phyloP scores from a whole-genome alignment of 2,888 invertebrate genomes.

The Brenthis daphne region DNA sequence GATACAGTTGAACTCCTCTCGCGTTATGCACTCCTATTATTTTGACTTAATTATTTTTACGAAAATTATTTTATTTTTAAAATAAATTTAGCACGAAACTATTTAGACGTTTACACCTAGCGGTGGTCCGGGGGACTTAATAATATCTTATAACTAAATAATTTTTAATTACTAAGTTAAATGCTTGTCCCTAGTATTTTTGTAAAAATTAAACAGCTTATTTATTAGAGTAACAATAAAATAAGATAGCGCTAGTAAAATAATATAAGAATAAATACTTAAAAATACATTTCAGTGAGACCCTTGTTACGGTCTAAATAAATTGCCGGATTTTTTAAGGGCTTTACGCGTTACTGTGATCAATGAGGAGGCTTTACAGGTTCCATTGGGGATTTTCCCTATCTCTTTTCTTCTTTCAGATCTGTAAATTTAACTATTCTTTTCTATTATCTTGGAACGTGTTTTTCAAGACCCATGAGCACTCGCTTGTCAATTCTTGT shows the following conservation, averaged over 20 bases:
- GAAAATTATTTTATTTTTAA: too few relatives aligned
- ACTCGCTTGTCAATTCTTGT: slow-evolving; percentile 68
- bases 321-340: slow-evolving; percentile 76
- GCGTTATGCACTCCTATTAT: too few relatives aligned
- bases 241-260: slow-evolving; percentile 2
- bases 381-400: slow-evolving; percentile 66
- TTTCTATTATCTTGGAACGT: slow-evolving; percentile 52
- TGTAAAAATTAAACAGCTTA: too few relatives aligned
- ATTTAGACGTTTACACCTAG: too few relatives aligned
- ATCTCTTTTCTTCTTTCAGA: slow-evolving; percentile 50
- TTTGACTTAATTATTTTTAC: too few relatives aligned
- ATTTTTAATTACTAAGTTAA: too few relatives aligned
- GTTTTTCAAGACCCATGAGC: slow-evolving; percentile 58
- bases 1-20: too few relatives aligned
- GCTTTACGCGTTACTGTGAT: slow-evolving; percentile 77
- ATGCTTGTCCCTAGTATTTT: too few relatives aligned
- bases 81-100: too few relatives aligned
- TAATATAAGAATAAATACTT: slow-evolving; percentile 17
- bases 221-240: not conserved
- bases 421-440: slow-evolving; percentile 46
- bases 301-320: slow-evolving; percentile 72
- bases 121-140: too few relatives aligned
- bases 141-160: too few relatives aligned
- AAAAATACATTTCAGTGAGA: slow-evolving; percentile 34
- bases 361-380: slow-evolving; percentile 73